Evolutionary conservation across 2,888 invertebrate species (phyloP), one percentile per base, ranked within the genome.

Genomic region (Chirona hameri): DNA sequence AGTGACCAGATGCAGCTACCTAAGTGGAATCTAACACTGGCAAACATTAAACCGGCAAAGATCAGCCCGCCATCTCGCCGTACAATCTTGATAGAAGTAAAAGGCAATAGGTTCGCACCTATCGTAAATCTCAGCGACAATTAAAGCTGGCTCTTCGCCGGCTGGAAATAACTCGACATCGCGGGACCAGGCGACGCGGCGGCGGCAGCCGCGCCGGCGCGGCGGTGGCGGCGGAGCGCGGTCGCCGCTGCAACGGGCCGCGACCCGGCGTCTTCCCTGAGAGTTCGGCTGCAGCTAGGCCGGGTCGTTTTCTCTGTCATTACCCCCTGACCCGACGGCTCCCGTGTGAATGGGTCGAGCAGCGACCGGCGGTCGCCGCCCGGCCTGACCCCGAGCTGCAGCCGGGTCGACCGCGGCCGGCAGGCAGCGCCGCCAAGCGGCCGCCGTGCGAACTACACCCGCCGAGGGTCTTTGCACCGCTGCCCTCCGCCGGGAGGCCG

Each of bases 351-450:
- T 69, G 69, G 69, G 18, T 12, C 69, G 65, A 24, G 3, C 31
- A 0, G 31, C 31, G 69, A 4, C 27, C 27, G 24, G 69, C 69
- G 18, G 29, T 29, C 31, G 31, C 27, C 15, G 15, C 15, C 0
- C 69, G 14, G 29, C 69, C 69, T 69, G 69, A 31, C 69, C 69
- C 29, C 69, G 69, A n/a, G 69, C 27, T 7, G 65, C 27, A 27
- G 27, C 27, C 65, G 65, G 65, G 12, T n/a, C 65, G 27, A 5
- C 29, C 18, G 60, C 60, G 60, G 60, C 60, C 69, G 69, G 27
- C 31, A 69, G 69, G 29, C 69, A 69, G 69, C 69, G 69, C 69
- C 69, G 69, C 69, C 29, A 27, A 4, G 69, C 69, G 69, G 69
- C 65, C 65, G 65, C 0, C n/a, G 65, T n/a, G 27, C 65, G 27